Evolutionary conservation across 2,888 invertebrate genomes (phyloP).

Genomic region (Sceliomorpha sp.): DNA sequence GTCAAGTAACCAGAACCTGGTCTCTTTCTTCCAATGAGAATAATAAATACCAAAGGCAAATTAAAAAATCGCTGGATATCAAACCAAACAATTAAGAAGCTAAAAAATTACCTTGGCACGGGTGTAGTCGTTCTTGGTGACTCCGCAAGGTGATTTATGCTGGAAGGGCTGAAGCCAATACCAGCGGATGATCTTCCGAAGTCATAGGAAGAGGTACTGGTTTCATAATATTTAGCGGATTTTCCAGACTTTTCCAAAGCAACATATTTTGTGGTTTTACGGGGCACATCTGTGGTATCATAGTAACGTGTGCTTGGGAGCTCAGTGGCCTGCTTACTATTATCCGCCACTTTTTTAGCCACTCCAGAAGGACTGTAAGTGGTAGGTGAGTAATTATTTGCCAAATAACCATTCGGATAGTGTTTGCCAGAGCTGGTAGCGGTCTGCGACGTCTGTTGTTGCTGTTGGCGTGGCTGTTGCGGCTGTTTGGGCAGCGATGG

Average conservation of each 20-base stretch:
- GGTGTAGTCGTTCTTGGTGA: constrained; percentile 73
- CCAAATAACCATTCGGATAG: constrained; percentile 80
- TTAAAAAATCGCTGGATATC: no score
- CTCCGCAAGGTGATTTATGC: constrained; percentile 76
- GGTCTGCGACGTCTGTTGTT: constrained; percentile 67
- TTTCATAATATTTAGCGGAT: constrained; percentile 70
- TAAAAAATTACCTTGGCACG: constrained; percentile 66
- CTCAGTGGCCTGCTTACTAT: constrained; percentile 45
- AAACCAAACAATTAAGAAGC: no score
- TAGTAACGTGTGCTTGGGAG: constrained; percentile 67
- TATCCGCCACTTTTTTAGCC: constrained; percentile 64
- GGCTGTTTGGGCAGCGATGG: constrained; percentile 71
- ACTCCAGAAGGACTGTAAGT: constrained; percentile 80
- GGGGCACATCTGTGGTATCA: constrained; percentile 68
- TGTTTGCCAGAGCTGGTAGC: constrained; percentile 67
- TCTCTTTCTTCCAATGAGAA: no score
- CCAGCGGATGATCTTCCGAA: constrained; percentile 68
- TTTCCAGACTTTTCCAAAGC: constrained; percentile 66
- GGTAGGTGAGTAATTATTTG: constrained; percentile 81
- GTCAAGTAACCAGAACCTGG: no score
- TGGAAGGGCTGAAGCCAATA: constrained; percentile 77
- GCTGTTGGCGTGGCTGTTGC: constrained; percentile 50
- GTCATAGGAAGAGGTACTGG: constrained; percentile 70
- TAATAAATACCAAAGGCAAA: no score
- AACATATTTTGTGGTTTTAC: constrained; percentile 70